phyloP scores from a whole-genome alignment of 2,888 invertebrate species.

The Hyposoter dolosus region DNA sequence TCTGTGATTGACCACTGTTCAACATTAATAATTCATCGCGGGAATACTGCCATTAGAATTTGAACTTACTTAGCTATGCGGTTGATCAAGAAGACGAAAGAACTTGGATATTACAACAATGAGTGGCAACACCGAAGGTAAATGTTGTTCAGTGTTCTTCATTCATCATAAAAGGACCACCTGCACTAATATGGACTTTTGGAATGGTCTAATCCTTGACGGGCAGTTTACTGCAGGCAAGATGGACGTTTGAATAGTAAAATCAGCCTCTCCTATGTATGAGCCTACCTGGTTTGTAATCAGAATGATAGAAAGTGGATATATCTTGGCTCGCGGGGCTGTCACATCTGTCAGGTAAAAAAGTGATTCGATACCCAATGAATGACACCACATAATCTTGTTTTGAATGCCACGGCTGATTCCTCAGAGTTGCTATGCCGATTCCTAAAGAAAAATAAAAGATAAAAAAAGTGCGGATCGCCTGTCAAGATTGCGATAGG shows the following conservation, averaged over 20 bases:
- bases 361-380: conserved; percentile 53
- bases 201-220: conserved; percentile 51
- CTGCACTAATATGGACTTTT: conserved; percentile 51
- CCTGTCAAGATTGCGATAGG: conserved; percentile 27
- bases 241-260: conserved; percentile 58
- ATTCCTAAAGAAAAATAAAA: conserved; percentile 26
- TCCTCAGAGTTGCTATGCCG: conserved; percentile 39
- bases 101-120: conserved; percentile 12
- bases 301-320: conserved; percentile 61
- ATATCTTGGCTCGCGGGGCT: conserved; percentile 47
- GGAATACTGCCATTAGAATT: not conserved
- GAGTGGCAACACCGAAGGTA: conserved; percentile 39
- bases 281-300: conserved; percentile 60
- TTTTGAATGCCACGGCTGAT: conserved; percentile 60
- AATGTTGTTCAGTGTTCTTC: conserved; percentile 50
- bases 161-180: conserved; percentile 49
- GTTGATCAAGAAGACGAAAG: not conserved
- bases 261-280: conserved; percentile 60
- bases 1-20: too few species aligned
- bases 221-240: conserved; percentile 8
- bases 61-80: not conserved
- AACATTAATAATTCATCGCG: too few species aligned
- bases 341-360: conserved; percentile 57
- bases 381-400: conserved; percentile 65
- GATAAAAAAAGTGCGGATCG: conserved; percentile 11